A percentile compares a stretch with the other conserved stretches of the same genome.
Evolutionary conservation across 2,797 vertebrate species (phyloP).

Genomic region (Antrozous pallidus): DNA sequence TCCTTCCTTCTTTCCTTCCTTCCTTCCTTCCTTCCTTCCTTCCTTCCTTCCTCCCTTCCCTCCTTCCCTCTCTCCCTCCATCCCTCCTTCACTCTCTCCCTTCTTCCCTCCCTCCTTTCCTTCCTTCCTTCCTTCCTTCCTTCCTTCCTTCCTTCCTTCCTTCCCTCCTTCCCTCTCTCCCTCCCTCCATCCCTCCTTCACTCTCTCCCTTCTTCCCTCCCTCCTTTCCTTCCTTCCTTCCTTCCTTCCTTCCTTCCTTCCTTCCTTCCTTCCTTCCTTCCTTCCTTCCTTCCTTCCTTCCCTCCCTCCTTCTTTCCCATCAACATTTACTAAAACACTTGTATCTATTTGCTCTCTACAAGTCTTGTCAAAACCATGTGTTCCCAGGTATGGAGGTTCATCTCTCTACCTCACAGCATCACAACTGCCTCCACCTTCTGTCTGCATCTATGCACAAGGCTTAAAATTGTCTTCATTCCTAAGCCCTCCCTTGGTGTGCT

Average conservation of each 20-base stretch:
- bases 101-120: background rate
- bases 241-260: background rate
- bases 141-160: background rate
- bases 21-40: background rate
- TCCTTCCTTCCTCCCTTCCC: accelerated
- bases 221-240: background rate
- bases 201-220: background rate
- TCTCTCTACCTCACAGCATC: background rate
- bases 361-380: background rate
- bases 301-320: background rate
- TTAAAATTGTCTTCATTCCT: background rate
- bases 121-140: accelerated
- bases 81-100: background rate
- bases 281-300: background rate
- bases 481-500: background rate
- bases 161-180: background rate
- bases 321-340: background rate
- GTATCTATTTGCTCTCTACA: background rate
- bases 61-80: accelerated
- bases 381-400: background rate
- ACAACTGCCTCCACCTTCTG: background rate
- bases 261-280: background rate
- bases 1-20: no score
- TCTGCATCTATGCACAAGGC: background rate
- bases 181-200: accelerated